phyloP scores from a whole-genome alignment of 2,113 vertebrate species.

The Serinus canaria region DNA sequence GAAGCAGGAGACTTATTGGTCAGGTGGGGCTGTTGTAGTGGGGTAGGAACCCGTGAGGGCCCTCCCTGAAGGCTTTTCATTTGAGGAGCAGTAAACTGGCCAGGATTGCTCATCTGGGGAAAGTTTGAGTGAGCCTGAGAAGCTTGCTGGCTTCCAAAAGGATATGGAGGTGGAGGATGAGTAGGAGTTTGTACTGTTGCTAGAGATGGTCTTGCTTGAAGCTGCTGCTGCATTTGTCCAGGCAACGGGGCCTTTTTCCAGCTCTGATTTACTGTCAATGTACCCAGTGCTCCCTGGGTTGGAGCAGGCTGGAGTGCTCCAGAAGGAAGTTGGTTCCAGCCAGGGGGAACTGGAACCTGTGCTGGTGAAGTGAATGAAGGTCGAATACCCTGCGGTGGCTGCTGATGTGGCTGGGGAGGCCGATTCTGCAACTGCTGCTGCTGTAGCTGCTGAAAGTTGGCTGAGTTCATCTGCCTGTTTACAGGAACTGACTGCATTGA shows the following conservation, averaged over 20 bases:
- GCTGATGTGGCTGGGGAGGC: constrained; percentile 83
- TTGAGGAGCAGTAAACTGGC: constrained; percentile 92
- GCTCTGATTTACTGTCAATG: constrained; percentile 76
- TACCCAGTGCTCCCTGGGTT: constrained; percentile 80
- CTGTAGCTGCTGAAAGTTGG: constrained; percentile 88
- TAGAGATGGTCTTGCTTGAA: constrained; percentile 87
- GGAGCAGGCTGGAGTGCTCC: constrained; percentile 87
- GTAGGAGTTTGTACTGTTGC: constrained; percentile 92
- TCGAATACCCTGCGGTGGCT: constrained; percentile 82
- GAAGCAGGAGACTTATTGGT: constrained; percentile 96
- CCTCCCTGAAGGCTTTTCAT: constrained; percentile 90
- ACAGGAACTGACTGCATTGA: constrained; percentile 88
- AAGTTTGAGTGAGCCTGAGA: constrained; percentile 86
- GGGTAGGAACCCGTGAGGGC: constrained; percentile 85
- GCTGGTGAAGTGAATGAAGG: constrained; percentile 87
- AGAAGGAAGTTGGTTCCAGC: constrained; percentile 93
- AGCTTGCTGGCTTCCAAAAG: constrained; percentile 97
- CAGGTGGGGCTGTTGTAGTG: constrained; percentile 89
- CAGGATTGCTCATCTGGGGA: constrained; percentile 78
- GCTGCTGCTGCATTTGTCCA: constrained; percentile 82
- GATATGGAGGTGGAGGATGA: constrained; percentile 97
- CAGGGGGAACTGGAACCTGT: constrained; percentile 89
- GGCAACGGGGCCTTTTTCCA: constrained; percentile 93
- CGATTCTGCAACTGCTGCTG: constrained; percentile 80
- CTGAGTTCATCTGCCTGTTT: constrained; percentile 88